phyloP scores from a whole-genome alignment of 2,888 invertebrate genomes.

The Mylabris sibirica region DNA sequence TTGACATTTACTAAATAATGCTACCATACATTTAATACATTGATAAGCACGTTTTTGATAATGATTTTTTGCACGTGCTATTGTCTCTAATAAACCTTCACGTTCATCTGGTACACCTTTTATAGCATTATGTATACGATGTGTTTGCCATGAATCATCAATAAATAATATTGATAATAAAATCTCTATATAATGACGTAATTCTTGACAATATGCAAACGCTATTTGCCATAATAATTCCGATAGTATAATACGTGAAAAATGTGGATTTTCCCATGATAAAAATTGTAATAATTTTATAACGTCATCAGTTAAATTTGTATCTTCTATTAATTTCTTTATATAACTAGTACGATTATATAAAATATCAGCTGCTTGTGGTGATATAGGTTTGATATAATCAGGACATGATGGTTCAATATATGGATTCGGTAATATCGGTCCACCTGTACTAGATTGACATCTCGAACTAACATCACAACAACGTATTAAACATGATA shows the following conservation, averaged over 20 bases:
- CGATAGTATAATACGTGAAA: slow-evolving; percentile 86
- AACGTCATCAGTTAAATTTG: slow-evolving; percentile 90
- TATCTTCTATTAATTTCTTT: slow-evolving; percentile 95
- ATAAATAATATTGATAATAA: slow-evolving; percentile 85
- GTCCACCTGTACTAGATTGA: slow-evolving; percentile 65
- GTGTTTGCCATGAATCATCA: slow-evolving; percentile 96
- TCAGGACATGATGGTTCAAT: slow-evolving; percentile 71
- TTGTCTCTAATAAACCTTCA: slow-evolving; percentile 92
- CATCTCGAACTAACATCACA: slow-evolving; percentile 78
- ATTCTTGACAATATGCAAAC: slow-evolving; percentile 92
- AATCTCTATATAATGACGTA: slow-evolving; percentile 90
- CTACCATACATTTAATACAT: slow-evolving; percentile 94
- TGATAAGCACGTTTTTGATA: slow-evolving; percentile 97
- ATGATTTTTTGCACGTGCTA: slow-evolving; percentile 89
- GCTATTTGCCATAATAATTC: slow-evolving; percentile 92
- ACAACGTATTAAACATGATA: slow-evolving; percentile 88
- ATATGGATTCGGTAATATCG: slow-evolving; percentile 76
- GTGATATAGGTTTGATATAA: slow-evolving; percentile 73
- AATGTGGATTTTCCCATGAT: slow-evolving; percentile 96
- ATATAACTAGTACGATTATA: slow-evolving; percentile 86
- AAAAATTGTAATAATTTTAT: slow-evolving; percentile 89
- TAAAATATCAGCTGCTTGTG: slow-evolving; percentile 81
- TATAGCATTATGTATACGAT: slow-evolving; percentile 91
- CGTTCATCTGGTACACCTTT: slow-evolving; percentile 88
- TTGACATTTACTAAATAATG: slow-evolving; percentile 85